Evolutionary conservation across 1,140 invertebrate species (phyloP).

Genomic region (Anastatus disparis): DNA sequence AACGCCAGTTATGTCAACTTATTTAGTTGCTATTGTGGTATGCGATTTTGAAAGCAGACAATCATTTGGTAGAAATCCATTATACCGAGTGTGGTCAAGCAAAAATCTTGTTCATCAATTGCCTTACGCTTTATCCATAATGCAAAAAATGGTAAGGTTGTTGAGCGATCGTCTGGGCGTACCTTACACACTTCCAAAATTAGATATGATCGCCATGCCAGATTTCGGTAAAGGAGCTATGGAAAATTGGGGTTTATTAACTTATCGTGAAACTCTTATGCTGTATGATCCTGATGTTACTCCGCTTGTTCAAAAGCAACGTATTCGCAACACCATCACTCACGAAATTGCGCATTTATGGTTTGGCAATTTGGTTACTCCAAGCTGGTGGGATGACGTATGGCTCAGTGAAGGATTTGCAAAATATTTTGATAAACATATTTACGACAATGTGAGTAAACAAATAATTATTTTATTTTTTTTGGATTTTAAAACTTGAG

Average conservation of each 20-base stretch:
- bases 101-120: too few relatives aligned
- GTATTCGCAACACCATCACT: constrained; percentile 64
- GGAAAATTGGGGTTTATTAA: constrained; percentile 88
- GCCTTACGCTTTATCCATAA: too few relatives aligned
- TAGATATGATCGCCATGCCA: constrained; percentile 90
- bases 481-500: too few relatives aligned
- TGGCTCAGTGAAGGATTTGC: constrained; percentile 77
- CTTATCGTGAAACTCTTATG: constrained; percentile 89
- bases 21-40: constrained; percentile 78
- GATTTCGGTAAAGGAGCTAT: constrained; percentile 93
- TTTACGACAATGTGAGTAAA: constrained; percentile 46
- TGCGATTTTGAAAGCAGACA: constrained; percentile 69
- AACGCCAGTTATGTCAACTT: constrained; percentile 82
- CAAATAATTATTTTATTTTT: neutral
- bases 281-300: constrained; percentile 79
- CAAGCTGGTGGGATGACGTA: constrained; percentile 70
- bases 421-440: constrained; percentile 58
- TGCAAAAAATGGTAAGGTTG: too few relatives aligned
- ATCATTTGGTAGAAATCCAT: too few relatives aligned
- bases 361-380: constrained; percentile 71
- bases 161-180: too few relatives aligned
- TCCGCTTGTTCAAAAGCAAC: constrained; percentile 78
- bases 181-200: constrained; percentile 81
- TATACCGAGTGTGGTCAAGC: too few relatives aligned
- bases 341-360: constrained; percentile 76